phyloP scores from a whole-genome alignment of 2,888 invertebrate genomes.

The Nephrotoma guestfalica region DNA sequence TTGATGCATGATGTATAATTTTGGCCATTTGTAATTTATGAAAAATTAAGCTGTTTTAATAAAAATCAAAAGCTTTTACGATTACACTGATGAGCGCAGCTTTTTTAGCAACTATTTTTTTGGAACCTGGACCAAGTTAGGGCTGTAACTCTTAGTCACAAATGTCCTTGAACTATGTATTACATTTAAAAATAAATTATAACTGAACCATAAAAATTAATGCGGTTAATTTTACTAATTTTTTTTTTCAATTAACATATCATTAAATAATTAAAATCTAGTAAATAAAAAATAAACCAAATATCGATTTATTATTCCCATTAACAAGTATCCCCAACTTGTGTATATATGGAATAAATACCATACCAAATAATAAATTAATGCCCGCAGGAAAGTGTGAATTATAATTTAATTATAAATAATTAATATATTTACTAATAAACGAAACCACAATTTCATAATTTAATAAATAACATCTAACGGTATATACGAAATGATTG shows the following conservation, averaged over 20 bases:
- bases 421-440: not conserved
- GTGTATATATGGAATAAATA: not conserved
- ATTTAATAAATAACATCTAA: not conserved
- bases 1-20: too few species aligned
- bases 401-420: not conserved
- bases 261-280: not conserved
- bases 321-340: not conserved
- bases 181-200: not conserved
- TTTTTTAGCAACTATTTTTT: too few species aligned
- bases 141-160: not conserved
- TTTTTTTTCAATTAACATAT: not conserved
- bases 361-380: not conserved
- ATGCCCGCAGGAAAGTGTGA: not conserved
- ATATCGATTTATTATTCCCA: not conserved
- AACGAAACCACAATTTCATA: not conserved
- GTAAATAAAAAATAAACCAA: not conserved
- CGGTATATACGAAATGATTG: not conserved
- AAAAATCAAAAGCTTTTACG: too few species aligned
- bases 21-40: too few species aligned
- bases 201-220: not conserved
- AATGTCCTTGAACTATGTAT: not conserved
- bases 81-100: too few species aligned
- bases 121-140: too few species aligned
- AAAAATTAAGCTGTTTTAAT: too few species aligned
- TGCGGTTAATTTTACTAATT: not conserved